Evolutionary conservation across 2,797 vertebrate species (phyloP), one percentile per base, ranked within the genome.

Genomic region (Pseudotriccus pelzelni): DNA sequence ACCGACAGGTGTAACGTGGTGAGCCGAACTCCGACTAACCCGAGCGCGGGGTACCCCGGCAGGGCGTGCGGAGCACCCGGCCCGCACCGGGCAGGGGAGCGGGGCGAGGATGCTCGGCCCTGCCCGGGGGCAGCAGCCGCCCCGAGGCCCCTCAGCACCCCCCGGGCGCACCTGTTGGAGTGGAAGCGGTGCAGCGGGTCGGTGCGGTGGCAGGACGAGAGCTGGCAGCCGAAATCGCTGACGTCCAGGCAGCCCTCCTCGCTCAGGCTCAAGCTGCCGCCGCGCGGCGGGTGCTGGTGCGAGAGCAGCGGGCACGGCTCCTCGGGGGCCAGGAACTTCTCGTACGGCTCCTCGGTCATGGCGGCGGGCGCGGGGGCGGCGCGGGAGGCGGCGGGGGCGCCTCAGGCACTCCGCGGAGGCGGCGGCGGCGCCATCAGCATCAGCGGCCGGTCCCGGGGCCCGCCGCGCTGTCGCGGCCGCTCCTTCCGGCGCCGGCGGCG

Each of bases 201-300:
- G 10, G 99, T 99, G 89, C 99, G 98, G 97, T 99, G 99, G 97
- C 99, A 99, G 7, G 99, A 99, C 2, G 99, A 99, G 27, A 99
- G 98, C 88, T 99, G 99, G 97, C 98, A 99, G 87, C 99, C 99
- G 88, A 99, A 99, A 97, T 99, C 99, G 95, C 99, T 99, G 94
- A 99, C 98, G 62, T 99, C 99, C 97, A 99, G 96, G 23, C 98
- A 99, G 68, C 98, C 99, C 75, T 99, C 98, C 90, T 99, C 99
- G 82, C 99, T 99, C 85, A 97, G 84, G 58, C 93, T 92, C 77
- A 96, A 97, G 93, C 98, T 98, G 97, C 98, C 99, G 93, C 98
- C 98, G 43, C 98, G 98, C 87, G 99, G 98, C 64, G 98, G 99
- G 37, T 99, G 99, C 60, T 98, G 99, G 55, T 97, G 95, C 44